Evolutionary conservation across 2,797 vertebrate species (phyloP).

Genomic region (Enoplosus armatus): DNA sequence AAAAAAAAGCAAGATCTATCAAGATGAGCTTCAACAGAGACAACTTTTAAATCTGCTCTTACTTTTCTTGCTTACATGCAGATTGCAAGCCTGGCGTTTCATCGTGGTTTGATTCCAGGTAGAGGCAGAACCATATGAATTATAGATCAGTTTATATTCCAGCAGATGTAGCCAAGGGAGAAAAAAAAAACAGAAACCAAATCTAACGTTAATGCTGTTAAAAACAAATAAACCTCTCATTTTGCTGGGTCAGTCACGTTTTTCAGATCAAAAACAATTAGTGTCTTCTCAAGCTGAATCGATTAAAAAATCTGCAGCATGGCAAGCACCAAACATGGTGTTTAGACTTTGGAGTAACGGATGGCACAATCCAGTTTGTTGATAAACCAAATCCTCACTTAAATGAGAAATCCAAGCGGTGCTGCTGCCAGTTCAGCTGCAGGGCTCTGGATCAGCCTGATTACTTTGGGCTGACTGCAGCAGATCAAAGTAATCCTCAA

Average conservation of each 20-base stretch:
- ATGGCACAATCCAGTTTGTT: slow-evolving; percentile 65
- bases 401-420: slow-evolving; percentile 69
- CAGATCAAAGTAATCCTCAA: slow-evolving; percentile 79
- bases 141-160: slow-evolving; percentile 68
- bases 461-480: slow-evolving; percentile 75
- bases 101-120: slow-evolving; percentile 49
- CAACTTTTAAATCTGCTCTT: slow-evolving; percentile 43
- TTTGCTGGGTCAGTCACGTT: slow-evolving; percentile 30
- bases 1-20: slow-evolving; percentile 21
- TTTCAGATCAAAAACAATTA: slow-evolving; percentile 61
- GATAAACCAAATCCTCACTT: slow-evolving; percentile 78
- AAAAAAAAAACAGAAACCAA: slow-evolving; percentile 23
- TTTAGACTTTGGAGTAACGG: slow-evolving; percentile 50
- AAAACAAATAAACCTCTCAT: slow-evolving; percentile 51
- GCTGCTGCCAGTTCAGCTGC: slow-evolving; percentile 71
- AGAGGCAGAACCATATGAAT: slow-evolving; percentile 66
- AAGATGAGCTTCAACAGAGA: slow-evolving; percentile 31
- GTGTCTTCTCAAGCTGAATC: slow-evolving; percentile 41
- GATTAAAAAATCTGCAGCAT: slow-evolving; percentile 37
- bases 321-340: slow-evolving; percentile 14
- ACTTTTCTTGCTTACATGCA: slow-evolving; percentile 27
- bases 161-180: slow-evolving; percentile 21
- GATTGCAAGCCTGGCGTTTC: slow-evolving; percentile 38
- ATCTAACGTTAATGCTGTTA: slow-evolving; percentile 27
- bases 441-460: slow-evolving; percentile 78